Conservation (phyloP, 2,888 invertebrate species). For the Drosophila kambysellisi region DNA sequence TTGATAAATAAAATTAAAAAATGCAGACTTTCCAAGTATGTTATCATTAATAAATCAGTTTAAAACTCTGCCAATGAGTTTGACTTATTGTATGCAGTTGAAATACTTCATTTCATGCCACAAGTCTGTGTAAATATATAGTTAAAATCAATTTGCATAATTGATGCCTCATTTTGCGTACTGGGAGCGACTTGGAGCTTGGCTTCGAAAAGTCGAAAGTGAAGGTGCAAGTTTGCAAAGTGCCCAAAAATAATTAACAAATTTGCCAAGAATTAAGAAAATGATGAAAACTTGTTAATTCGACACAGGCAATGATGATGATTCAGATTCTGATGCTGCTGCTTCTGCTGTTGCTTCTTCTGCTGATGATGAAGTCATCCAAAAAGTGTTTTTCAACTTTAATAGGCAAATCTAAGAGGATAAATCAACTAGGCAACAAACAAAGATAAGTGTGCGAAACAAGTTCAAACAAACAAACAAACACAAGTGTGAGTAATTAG, state of each 20-base stretch:
- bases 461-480: slow-evolving; percentile 6
- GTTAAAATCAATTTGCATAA: neutral
- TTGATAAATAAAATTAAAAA: neutral
- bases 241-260: slow-evolving; percentile 10
- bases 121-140: neutral
- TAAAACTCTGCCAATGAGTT: neutral
- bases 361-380: neutral
- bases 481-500: slow-evolving; percentile 17
- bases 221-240: slow-evolving; percentile 1
- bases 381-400: slow-evolving; percentile 37
- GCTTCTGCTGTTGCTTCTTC: neutral
- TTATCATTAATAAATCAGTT: neutral
- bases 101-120: neutral
- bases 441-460: slow-evolving; percentile 4
- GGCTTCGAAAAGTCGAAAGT: neutral
- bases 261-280: slow-evolving; percentile 20
- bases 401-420: slow-evolving; percentile 28
- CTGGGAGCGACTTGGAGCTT: neutral
- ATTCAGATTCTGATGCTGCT: neutral
- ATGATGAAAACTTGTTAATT: slow-evolving; percentile 53
- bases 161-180: neutral
- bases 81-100: neutral
- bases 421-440: slow-evolving; percentile 11
- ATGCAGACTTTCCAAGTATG: neutral
- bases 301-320: slow-evolving; percentile 18